These are phyloP conservation scores for Mesitornis unicolor DNA, from an alignment of 2,113 vertebrate genomes.

Conservation along the genomic window DNA sequence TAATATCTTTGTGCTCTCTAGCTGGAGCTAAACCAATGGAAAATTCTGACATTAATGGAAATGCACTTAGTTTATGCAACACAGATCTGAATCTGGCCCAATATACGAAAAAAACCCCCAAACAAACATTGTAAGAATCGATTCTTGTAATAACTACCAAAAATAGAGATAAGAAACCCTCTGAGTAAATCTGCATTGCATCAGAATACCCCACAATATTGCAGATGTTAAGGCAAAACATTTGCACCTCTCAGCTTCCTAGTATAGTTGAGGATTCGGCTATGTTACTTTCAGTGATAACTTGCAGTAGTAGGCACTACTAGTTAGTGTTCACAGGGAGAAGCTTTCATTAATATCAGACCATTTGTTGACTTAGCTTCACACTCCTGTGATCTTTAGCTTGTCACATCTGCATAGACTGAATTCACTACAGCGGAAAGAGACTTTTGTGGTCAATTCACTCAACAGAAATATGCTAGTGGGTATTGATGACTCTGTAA, in stretches of 20 bases:
- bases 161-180: not conserved
- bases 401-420: slow-evolving; percentile 46
- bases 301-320: slow-evolving; percentile 66
- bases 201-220: not conserved
- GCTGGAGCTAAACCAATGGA: slow-evolving; percentile 5
- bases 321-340: slow-evolving; percentile 51
- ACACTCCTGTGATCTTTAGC: slow-evolving; percentile 27
- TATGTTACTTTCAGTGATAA: slow-evolving; percentile 37
- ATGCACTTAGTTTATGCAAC: not conserved
- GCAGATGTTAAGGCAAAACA: not conserved
- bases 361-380: slow-evolving; percentile 13
- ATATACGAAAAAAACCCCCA: not conserved
- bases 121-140: not conserved
- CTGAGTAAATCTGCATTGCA: not conserved
- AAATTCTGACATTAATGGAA: slow-evolving; percentile 14
- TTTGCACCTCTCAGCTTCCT: not conserved
- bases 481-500: not conserved
- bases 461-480: not conserved
- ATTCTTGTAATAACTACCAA: not conserved
- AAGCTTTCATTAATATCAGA: slow-evolving; percentile 3
- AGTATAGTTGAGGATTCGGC: not conserved
- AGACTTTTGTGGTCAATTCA: not conserved
- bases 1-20: slow-evolving; percentile 35
- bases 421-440: slow-evolving; percentile 18
- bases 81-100: not conserved